phyloP scores from a whole-genome alignment of 2,113 vertebrate genomes.

The Pituophis catenifer region DNA sequence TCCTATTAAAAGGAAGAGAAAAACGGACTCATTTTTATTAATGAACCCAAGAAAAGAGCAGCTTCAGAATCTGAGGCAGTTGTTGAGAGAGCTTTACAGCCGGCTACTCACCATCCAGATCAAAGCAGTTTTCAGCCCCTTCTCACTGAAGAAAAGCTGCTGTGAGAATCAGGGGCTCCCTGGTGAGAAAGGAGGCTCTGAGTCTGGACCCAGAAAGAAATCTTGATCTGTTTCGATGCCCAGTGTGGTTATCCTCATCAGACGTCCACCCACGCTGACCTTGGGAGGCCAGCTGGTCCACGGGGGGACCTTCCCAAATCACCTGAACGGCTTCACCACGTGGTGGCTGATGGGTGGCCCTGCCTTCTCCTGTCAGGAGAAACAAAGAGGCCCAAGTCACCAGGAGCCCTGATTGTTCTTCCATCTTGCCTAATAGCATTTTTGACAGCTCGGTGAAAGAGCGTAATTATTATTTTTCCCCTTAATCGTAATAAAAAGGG shows the following conservation, averaged over 20 bases:
- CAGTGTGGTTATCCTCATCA: background rate
- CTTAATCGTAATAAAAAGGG: constrained; percentile 12
- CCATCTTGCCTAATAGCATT: constrained; percentile 21
- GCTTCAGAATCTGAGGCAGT: too few species aligned
- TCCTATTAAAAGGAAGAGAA: background rate
- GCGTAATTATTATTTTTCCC: constrained; percentile 1
- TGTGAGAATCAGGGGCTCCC: background rate
- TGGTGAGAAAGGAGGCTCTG: background rate
- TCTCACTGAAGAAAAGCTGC: background rate
- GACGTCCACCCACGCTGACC: background rate
- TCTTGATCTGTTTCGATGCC: background rate
- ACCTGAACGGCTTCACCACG: too few species aligned
- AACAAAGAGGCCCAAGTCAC: background rate
- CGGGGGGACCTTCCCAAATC: background rate
- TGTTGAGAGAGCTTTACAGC: background rate
- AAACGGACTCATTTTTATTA: background rate
- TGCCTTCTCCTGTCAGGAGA: background rate
- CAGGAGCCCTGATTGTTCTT: background rate
- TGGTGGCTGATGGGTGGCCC: background rate
- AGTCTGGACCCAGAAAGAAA: background rate
- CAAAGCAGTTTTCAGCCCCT: background rate
- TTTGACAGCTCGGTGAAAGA: constrained; percentile 22
- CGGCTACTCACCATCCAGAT: too few species aligned
- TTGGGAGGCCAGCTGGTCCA: background rate
- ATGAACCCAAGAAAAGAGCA: background rate